phyloP scores from a whole-genome alignment of 2,888 invertebrate species.

The Syritta pipiens region DNA sequence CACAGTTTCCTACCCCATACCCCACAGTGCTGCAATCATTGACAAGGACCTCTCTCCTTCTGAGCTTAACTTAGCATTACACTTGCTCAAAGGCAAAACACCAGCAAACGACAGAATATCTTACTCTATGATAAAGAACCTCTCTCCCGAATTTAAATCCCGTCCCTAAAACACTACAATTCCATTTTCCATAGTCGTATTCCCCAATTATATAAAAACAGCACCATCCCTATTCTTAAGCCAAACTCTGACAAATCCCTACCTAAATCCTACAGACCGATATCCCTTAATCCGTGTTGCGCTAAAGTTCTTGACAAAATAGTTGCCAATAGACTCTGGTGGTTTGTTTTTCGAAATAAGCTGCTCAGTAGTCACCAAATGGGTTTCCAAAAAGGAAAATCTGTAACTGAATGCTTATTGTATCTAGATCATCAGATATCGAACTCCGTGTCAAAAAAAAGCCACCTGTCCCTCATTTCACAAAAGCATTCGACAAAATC shows the following conservation, averaged over 20 bases:
- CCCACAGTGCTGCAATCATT: background rate
- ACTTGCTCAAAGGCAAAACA: constrained; percentile 1
- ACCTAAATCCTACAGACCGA: background rate
- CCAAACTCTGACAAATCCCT: background rate
- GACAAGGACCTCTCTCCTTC: background rate
- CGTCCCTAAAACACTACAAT: background rate
- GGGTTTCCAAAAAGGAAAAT: background rate
- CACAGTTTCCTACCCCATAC: background rate
- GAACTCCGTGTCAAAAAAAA: background rate
- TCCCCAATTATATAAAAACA: background rate
- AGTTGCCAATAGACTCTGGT: background rate
- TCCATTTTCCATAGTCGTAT: background rate
- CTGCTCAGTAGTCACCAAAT: background rate
- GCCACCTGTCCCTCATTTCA: background rate
- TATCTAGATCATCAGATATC: background rate
- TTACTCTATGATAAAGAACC: background rate
- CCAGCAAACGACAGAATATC: background rate
- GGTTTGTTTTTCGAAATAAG: background rate
- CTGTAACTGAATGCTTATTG: background rate
- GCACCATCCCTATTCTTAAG: background rate
- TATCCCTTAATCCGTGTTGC: background rate
- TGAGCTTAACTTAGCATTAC: background rate
- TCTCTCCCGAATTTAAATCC: background rate
- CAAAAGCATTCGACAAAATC: constrained; percentile 11
- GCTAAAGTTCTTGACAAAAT: background rate